Evolutionary conservation across 2,797 vertebrate genomes (phyloP), one percentile per base, ranked within the genome.

Genomic region (Thripadectes ignobilis): DNA sequence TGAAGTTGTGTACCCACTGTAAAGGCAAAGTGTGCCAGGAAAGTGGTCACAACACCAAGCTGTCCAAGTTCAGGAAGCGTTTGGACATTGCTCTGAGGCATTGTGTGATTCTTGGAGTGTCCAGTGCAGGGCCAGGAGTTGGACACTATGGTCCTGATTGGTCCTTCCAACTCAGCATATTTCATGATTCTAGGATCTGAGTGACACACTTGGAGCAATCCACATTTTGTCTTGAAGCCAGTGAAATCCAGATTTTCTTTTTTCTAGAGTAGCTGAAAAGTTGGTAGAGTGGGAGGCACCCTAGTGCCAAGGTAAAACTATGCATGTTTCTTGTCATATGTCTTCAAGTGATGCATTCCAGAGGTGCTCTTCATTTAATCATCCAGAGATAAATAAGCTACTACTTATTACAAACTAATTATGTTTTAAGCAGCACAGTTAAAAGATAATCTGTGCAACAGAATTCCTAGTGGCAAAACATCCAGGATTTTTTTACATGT

Each of bases 291-390:
- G 1, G 24, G 29, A 83, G 67, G 63, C 26, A 82, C 51, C 51
- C 66, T 65, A 88, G 34, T 88, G 89, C 71, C 91, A 92, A 91
- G 58, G 65, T 49, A 88, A 85, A 96, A 49, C 41, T 73, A 73
- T 52, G 66, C 52, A 49, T 1, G 1, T 65, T 83, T 81, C 77
- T 81, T 78, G 58, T 88, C 69, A 6, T 80, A 81, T 34, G 54
- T 88, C 90, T 94, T 90, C 75, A 75, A 92, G 91, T 91, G 82
- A 92, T 94, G n/a, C 63, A 85, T 95, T 95, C 91, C 92, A 76
- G 61, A 71, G 39, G 32, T 65, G n/a, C 63, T 93, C 85, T 92
- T 89, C n/a, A 69, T 94, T 93, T 93, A 91, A 86, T 92, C 80
- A 92, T n/a, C 32, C 59, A 79, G 69, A 93, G 92, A 88, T 87